These are phyloP conservation scores for Leptopilina syphax DNA, from an alignment of 2,888 invertebrate genomes.

Conservation along the genomic window DNA sequence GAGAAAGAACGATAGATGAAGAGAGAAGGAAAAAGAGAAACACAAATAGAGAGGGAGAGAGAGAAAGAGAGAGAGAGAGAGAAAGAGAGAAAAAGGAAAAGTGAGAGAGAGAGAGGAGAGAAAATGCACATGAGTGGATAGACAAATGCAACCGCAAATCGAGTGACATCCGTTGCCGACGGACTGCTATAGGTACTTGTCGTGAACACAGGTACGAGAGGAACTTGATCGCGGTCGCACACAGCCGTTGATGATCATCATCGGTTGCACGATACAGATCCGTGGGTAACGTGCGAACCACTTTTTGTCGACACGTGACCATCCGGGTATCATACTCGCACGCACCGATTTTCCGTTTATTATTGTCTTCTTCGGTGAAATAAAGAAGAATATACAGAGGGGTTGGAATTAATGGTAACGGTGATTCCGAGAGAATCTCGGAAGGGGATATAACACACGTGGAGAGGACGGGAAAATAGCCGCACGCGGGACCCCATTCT, in stretches of 20 bases:
- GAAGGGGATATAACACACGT: slow-evolving; percentile 48
- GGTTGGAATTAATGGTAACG: not conserved
- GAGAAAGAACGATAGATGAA: too few relatives aligned
- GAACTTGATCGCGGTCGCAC: slow-evolving; percentile 39
- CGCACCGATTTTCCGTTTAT: slow-evolving; percentile 35
- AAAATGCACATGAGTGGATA: not conserved
- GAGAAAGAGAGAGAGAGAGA: too few relatives aligned
- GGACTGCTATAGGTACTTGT: slow-evolving; percentile 32
- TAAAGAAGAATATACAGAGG: slow-evolving; percentile 15
- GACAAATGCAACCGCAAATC: slow-evolving; percentile 2
- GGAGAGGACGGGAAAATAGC: slow-evolving; percentile 51
- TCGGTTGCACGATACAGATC: slow-evolving; percentile 17
- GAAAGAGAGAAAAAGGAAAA: too few relatives aligned
- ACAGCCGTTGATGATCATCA: slow-evolving; percentile 31
- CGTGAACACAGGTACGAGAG: slow-evolving; percentile 43
- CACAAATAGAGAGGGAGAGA: too few relatives aligned
- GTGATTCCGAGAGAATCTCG: slow-evolving; percentile 38
- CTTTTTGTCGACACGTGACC: slow-evolving; percentile 52
- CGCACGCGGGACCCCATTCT: slow-evolving; percentile 58
- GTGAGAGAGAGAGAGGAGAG: not conserved
- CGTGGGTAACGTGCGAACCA: slow-evolving; percentile 48
- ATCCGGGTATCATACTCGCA: slow-evolving; percentile 42
- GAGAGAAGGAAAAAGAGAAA: too few relatives aligned
- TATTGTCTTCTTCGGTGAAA: slow-evolving; percentile 57
- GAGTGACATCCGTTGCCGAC: slow-evolving; percentile 19